These are phyloP conservation scores for Masticophis lateralis DNA, from an alignment of 2,797 vertebrate genomes.

Conservation along the genomic window DNA sequence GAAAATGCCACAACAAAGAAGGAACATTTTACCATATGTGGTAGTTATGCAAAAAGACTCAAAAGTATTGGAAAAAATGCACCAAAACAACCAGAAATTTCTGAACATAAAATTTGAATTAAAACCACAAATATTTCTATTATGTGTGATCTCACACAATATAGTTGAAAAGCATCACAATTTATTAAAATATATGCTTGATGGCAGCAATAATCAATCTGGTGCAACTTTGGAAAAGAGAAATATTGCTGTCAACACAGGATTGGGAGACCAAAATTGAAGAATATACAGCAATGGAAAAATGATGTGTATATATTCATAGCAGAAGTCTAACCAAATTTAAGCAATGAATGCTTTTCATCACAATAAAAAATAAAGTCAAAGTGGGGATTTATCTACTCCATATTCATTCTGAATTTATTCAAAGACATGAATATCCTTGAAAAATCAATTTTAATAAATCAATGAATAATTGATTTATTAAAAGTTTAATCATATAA, in stretches of 20 bases:
- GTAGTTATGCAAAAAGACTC: background rate
- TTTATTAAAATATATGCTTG: background rate
- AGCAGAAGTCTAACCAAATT: background rate
- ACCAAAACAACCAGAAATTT: background rate
- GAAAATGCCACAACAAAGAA: background rate
- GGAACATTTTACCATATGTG: background rate
- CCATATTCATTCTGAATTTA: background rate
- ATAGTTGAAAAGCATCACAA: background rate
- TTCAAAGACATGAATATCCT: background rate
- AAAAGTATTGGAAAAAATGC: background rate
- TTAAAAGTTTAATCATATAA: background rate
- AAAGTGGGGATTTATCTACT: background rate
- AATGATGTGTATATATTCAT: background rate
- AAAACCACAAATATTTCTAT: background rate
- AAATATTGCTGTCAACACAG: background rate
- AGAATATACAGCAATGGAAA: background rate
- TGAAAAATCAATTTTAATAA: constrained; percentile 4
- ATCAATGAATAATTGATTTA: background rate
- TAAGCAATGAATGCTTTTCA: constrained; percentile 2
- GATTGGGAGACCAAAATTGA: background rate
- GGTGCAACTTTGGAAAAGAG: background rate
- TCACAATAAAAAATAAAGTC: background rate
- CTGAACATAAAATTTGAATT: background rate
- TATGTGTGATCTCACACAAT: background rate
- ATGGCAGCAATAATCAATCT: background rate